Evolutionary conservation across 2,797 vertebrate genomes (phyloP), one percentile per base, ranked within the genome.

Genomic region (Scleropages formosus): DNA sequence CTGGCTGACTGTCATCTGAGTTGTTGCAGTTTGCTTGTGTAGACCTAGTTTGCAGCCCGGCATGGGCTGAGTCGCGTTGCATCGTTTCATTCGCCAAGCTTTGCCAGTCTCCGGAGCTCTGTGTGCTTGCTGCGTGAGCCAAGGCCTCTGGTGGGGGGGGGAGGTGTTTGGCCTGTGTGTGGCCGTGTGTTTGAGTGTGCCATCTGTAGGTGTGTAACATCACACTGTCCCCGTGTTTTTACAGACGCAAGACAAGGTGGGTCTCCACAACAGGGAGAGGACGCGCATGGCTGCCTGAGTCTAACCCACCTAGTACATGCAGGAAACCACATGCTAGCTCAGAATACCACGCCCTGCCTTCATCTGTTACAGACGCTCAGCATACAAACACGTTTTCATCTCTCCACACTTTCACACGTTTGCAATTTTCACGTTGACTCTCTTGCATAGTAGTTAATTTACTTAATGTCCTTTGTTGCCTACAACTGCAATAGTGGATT

Each of bases 241-340:
- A 72, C 93, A 94, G 93, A 92, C 89, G 82, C 87, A 94, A 90
- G 91, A 85, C 89, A 91, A 93, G 92, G 93, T 94, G 89, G 91
- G 92, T 93, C 85, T 87, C 87, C 83, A 76, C 88, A 81, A 89
- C 87, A 80, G 90, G 88, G 82, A 86, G 83, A 66, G 90, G 91
- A 93, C 85, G 83, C 82, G 83, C 88, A 83, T 82, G 87, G 15
- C 87, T 88, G 84, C 85, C 86, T 84, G 81, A 85, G 80, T 82
- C 79, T 86, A 83, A 78, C 82, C 62, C 64, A 56, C 46, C 10
- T 47, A 79, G 22, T 20, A 9, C 53, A 46, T 6, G 15, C 65
- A 77, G 49, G 58, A n/a, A 77, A 53, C 64, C 22, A 74, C 65
- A 72, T 72, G 51, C n/a, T 61, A 61, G 46, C 12, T 4, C 13